phyloP scores from a whole-genome alignment of 2,888 invertebrate genomes.

The Scaptodrosophila latifasciaeformis region DNA sequence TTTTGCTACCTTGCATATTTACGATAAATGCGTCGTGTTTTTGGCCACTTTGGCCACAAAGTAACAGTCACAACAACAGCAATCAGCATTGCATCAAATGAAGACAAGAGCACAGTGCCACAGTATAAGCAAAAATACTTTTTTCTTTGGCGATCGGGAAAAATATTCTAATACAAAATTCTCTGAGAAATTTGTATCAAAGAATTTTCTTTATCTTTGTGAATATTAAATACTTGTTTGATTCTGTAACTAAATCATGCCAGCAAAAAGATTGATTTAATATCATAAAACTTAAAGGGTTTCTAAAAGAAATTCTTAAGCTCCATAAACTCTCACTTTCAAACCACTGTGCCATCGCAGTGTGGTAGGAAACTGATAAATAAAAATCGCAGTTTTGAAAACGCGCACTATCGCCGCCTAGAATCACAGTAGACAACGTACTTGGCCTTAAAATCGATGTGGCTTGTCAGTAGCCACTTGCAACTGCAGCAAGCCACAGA shows the following conservation, averaged over 20 bases:
- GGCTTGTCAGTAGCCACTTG: constrained; percentile 24
- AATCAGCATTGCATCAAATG: constrained; percentile 24
- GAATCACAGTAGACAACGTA: constrained; percentile 54
- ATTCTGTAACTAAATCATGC: no score
- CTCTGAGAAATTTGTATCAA: no score
- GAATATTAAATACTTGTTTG: no score
- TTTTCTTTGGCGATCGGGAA: no score
- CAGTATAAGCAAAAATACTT: no score
- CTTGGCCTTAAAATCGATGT: constrained; percentile 65
- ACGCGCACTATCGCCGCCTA: constrained; percentile 48
- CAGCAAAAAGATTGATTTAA: no score
- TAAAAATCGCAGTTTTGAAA: constrained; percentile 55
- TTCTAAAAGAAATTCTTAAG: no score
- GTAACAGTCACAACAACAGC: constrained; percentile 31
- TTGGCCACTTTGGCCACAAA: constrained; percentile 38
- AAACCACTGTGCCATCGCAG: constrained; percentile 39
- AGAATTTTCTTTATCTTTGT: no score
- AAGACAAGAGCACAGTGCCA: constrained; percentile 27
- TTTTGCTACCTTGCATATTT: constrained; percentile 65
- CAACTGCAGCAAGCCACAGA: background rate
- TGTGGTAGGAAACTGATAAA: constrained; percentile 63
- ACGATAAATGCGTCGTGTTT: constrained; percentile 61
- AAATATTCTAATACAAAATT: no score
- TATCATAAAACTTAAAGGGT: no score
- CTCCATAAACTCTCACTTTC: no score